These are phyloP conservation scores for Carposina sasakii DNA, from an alignment of 1,140 invertebrate genomes.

Conservation along the genomic window DNA sequence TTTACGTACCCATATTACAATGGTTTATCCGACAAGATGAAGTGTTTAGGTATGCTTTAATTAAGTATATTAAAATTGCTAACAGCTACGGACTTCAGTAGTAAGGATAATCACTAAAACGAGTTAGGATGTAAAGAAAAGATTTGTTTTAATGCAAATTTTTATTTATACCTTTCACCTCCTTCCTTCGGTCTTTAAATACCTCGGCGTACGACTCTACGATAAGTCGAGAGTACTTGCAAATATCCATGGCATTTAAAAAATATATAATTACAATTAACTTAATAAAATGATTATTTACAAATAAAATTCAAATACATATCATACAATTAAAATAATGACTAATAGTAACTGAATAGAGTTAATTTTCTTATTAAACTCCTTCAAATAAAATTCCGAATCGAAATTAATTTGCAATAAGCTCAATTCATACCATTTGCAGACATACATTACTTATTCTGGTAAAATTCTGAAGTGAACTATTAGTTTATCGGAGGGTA, in stretches of 20 bases:
- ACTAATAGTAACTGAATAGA: conserved; percentile 60
- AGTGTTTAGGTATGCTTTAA: too few species aligned
- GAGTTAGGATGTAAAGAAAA: too few species aligned
- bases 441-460: conserved; percentile 25
- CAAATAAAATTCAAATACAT: conserved; percentile 64
- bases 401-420: conserved; percentile 23
- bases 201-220: conserved; percentile 58
- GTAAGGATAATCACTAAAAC: too few species aligned
- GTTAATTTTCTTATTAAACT: conserved; percentile 41
- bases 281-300: conserved; percentile 63
- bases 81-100: too few species aligned
- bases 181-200: conserved; percentile 58
- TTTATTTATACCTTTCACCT: conserved; percentile 67
- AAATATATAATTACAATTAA: conserved; percentile 60
- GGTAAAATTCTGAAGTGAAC: conserved; percentile 26
- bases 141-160: conserved; percentile 58
- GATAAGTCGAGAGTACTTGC: conserved; percentile 54
- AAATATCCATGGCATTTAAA: conserved; percentile 64
- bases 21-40: too few species aligned
- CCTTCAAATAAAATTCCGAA: conserved; percentile 35
- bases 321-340: conserved; percentile 70
- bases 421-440: conserved; percentile 21
- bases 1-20: too few species aligned
- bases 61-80: too few species aligned
- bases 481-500: conserved; percentile 37